These are phyloP conservation scores for Diploscapter pachys DNA, from an alignment of 1,140 invertebrate genomes.

Conservation along the genomic window DNA sequence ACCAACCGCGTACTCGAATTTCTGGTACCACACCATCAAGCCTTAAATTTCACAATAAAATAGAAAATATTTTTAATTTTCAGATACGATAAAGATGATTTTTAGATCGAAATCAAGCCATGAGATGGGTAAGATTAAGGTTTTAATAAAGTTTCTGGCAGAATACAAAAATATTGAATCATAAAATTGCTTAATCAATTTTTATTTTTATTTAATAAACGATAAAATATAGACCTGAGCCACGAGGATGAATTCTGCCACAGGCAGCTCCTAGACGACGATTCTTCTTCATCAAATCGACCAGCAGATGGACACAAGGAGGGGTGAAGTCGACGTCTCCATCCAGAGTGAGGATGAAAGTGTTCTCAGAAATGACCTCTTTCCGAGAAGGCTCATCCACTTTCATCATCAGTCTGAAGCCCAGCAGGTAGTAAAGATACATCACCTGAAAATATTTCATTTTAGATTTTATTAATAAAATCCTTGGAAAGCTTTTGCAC, in stretches of 20 bases:
- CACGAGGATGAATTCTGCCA: constrained; percentile 94
- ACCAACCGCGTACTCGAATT: constrained; percentile 70
- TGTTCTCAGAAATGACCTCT: constrained; percentile 91
- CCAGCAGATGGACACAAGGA: constrained; percentile 83
- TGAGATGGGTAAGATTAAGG: too few relatives aligned
- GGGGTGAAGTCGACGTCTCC: constrained; percentile 98
- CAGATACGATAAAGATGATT: too few relatives aligned
- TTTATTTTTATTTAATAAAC: constrained; percentile 27
- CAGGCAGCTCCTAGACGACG: constrained; percentile 95
- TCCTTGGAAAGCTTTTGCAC: too few relatives aligned
- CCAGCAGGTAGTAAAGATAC: constrained; percentile 98
- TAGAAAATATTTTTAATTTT: too few relatives aligned
- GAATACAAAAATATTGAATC: too few relatives aligned
- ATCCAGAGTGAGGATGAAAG: constrained; percentile 87
- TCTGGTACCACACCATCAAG: constrained; percentile 66
- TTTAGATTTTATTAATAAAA: too few relatives aligned
- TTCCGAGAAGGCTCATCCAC: constrained; percentile 69
- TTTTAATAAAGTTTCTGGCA: too few relatives aligned
- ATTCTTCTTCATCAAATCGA: constrained; percentile 98
- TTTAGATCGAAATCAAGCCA: too few relatives aligned
- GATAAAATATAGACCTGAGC: constrained; percentile 68
- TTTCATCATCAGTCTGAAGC: constrained; percentile 86
- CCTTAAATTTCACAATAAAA: too few relatives aligned
- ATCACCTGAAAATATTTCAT: constrained; percentile 68
- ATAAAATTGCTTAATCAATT: background rate